Base-by-base conservation (phyloP, 2,888 invertebrate species). In the Hirtodrosophila duncani region DNA sequence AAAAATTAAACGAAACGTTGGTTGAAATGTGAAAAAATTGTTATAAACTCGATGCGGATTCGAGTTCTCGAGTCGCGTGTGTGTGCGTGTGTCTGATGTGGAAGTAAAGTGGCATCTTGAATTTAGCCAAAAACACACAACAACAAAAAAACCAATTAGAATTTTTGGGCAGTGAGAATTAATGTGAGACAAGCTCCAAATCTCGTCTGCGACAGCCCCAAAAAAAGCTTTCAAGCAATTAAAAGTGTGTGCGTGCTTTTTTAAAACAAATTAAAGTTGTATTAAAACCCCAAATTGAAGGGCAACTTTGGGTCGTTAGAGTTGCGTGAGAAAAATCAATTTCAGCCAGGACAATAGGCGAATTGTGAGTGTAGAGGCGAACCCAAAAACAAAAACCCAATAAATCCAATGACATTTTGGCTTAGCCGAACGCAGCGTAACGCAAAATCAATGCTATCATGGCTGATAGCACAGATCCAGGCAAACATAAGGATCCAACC, bases 241-340 rank as follows among this genome's bases (percentile, higher is more conserved):
- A 26, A 20, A 38, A 48, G 58, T 39, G 36, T 43, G 11, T 18
- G 13, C n/a, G 43, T 41, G 61, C 44, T 37, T 34, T 30, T 56
- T 24, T 37, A 9, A 56, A 53, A 37, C 18, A 75, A 75, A 72
- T 74, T 77, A 63, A 60, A 65, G 49, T 70, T 44, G 29, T 29
- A 43, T 74, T 77, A 63, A 60, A 65, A 46, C 67, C 41, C 26
- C 26, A 43, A 46, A 64, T 48, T 60, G 67, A 72, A 75, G 67
- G 65, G 52, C 72, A 49, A 38, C 27, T 53, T 45, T 27, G 72
- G 72, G 81, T 63, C 65, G 67, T 56, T 45, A 38, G 30, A 17
- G 64, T 79, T 67, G 81, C 74, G 72, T 81, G 81, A 78, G 81
- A 84, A 84, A 83, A 83, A 83, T 83, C 82, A 82, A 83, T 82